Percentiles rank a stretch among this genome's conserved stretches.
Conservation (phyloP, 2,113 vertebrate species). For the Phasianus colchicus region DNA sequence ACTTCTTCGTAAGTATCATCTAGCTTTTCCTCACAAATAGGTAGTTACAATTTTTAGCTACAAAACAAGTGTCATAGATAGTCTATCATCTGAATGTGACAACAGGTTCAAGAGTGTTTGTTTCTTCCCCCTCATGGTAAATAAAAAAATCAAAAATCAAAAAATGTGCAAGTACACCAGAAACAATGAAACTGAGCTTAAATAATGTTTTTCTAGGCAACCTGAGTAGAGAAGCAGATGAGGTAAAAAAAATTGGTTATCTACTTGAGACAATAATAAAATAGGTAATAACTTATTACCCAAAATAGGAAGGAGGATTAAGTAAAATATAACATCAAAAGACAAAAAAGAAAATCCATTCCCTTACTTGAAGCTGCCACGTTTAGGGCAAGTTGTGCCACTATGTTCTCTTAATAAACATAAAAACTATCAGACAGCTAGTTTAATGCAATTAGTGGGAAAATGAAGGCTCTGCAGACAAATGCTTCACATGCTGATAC, state of each 20-base stretch:
- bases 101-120: not conserved
- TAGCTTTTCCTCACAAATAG: not conserved
- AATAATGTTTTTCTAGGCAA: not conserved
- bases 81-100: not conserved
- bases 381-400: not conserved
- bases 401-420: not conserved
- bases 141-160: not conserved
- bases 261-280: not conserved
- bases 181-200: not conserved
- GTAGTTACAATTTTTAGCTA: not conserved
- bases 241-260: accelerated
- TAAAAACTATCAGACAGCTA: not conserved
- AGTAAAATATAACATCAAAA: not conserved
- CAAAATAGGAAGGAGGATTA: not conserved
- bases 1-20: not conserved
- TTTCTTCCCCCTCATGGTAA: not conserved
- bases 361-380: not conserved
- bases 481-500: not conserved
- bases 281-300: not conserved
- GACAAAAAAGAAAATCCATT: not conserved
- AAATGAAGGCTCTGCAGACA: not conserved
- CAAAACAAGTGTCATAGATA: not conserved
- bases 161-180: not conserved
- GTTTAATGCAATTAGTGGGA: not conserved
- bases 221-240: not conserved